Evolutionary conservation across 2,888 invertebrate species (phyloP).

Genomic region (Xanthia togata): DNA sequence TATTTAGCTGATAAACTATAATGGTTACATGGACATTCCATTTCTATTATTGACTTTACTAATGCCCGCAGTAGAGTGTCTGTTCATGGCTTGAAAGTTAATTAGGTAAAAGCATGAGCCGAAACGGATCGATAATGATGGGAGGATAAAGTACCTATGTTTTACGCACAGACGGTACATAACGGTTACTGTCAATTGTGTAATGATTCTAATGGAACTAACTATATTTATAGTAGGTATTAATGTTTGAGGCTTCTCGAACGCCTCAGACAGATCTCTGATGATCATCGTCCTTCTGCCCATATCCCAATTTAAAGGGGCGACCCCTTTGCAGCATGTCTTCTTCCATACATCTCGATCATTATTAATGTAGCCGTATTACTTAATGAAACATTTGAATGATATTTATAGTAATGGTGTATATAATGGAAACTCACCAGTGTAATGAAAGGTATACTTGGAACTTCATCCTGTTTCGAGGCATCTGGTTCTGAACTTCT

Average conservation of each 20-base stretch:
- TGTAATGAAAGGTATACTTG: constrained; percentile 83
- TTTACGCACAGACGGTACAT: constrained; percentile 4
- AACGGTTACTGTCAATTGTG: background rate
- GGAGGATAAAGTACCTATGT: background rate
- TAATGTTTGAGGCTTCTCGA: background rate
- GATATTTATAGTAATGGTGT: background rate
- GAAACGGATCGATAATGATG: constrained; percentile 23
- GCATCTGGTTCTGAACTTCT: constrained; percentile 72
- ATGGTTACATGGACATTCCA: constrained; percentile 43
- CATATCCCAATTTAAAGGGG: too few relatives aligned
- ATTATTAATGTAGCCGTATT: background rate
- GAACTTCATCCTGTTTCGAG: constrained; percentile 77
- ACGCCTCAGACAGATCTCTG: background rate
- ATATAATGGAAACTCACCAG: constrained; percentile 75
- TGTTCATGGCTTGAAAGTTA: constrained; percentile 35
- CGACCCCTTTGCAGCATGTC: background rate
- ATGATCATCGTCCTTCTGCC: background rate
- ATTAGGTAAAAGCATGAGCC: constrained; percentile 33
- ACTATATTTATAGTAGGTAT: background rate
- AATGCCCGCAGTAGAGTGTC: constrained; percentile 29
- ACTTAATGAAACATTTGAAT: background rate
- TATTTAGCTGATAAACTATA: constrained; percentile 43
- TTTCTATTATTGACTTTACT: constrained; percentile 39
- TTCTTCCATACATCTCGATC: background rate
- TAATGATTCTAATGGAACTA: background rate